A percentile compares a stretch with the other conserved stretches of the same genome.
Conservation (phyloP, 1,140 invertebrate species). For the Lasioglossum albipes region DNA sequence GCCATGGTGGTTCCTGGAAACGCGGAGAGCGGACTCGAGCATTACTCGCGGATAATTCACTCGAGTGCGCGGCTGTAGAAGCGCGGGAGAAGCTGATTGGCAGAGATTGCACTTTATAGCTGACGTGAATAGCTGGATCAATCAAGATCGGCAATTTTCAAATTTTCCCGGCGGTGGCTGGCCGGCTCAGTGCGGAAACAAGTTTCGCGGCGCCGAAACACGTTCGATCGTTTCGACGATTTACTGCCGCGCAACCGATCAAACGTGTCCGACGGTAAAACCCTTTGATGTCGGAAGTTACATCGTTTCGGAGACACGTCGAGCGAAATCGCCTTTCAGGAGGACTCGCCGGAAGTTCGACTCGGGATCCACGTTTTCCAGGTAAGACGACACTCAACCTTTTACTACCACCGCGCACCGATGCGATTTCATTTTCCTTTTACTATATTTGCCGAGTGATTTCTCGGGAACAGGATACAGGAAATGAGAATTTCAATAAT, state of each 20-base stretch:
- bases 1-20: slow-evolving; percentile 6
- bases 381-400: not conserved
- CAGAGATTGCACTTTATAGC: slow-evolving; percentile 43
- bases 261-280: not conserved
- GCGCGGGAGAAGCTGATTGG: slow-evolving; percentile 33
- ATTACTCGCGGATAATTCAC: slow-evolving; percentile 24
- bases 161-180: slow-evolving; percentile 22
- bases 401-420: not conserved
- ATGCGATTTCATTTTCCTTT: not conserved
- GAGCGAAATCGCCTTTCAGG: not conserved
- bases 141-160: slow-evolving; percentile 49
- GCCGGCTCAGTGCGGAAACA: slow-evolving; percentile 24
- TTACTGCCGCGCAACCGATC: not conserved
- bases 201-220: slow-evolving; percentile 9
- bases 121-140: slow-evolving; percentile 23
- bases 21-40: not conserved
- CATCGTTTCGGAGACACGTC: not conserved
- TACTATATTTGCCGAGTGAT: not conserved
- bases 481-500: too few species aligned
- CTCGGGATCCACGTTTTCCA: not conserved
- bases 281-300: not conserved
- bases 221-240: not conserved
- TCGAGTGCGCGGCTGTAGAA: not conserved
- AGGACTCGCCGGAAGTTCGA: too few species aligned
- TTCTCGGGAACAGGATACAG: not conserved